Evolutionary conservation across 2,888 invertebrate genomes (phyloP).

Genomic region (Sipha maydis): DNA sequence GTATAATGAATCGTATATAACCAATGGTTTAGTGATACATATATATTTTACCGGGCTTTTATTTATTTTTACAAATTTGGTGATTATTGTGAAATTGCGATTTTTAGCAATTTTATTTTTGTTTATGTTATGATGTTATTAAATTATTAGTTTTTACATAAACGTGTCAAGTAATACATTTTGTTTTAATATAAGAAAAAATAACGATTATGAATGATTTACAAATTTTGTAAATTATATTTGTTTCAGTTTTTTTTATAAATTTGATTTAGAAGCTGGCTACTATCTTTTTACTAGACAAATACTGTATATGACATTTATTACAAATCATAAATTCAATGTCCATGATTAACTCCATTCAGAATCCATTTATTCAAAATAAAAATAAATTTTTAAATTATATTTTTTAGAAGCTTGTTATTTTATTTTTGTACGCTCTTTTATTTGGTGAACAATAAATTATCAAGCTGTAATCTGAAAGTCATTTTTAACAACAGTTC

Average conservation of each 20-base stretch:
- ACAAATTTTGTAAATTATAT: background rate
- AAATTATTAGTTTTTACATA: background rate
- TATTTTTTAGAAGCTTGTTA: constrained; percentile 23
- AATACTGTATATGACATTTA: background rate
- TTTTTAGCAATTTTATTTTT: background rate
- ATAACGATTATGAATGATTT: background rate
- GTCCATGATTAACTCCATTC: background rate
- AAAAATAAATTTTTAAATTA: background rate
- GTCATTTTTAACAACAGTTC: constrained; percentile 32
- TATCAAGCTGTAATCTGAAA: constrained; percentile 10
- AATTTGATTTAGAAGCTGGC: background rate
- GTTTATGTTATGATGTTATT: background rate
- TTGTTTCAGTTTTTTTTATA: background rate
- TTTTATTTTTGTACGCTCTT: background rate
- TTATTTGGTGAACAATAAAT: constrained; percentile 34
- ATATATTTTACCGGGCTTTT: background rate
- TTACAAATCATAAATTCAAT: background rate
- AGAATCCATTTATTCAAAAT: background rate
- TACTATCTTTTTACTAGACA: background rate
- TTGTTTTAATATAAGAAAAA: background rate
- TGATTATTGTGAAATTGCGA: background rate
- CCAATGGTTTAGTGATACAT: background rate
- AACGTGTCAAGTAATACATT: background rate
- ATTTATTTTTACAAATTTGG: background rate
- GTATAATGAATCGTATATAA: background rate